These are phyloP conservation scores for Oncorhynchus clarkii DNA, from an alignment of 2,113 vertebrate species.

Conservation along the genomic window DNA sequence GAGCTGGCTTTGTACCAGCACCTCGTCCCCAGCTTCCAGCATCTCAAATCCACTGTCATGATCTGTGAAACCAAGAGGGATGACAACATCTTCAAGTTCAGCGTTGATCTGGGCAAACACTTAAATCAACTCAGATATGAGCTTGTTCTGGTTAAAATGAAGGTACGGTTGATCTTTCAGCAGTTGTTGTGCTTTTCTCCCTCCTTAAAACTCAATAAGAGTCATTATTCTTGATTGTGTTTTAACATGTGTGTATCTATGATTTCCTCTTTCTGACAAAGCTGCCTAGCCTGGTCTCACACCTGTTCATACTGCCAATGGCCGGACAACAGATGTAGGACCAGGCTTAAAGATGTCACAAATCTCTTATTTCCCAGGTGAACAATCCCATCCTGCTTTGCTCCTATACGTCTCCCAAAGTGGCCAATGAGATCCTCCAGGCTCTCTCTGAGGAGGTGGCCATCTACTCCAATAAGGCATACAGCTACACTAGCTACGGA, in stretches of 20 bases:
- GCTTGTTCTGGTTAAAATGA: conserved; percentile 57
- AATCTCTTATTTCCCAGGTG: conserved; percentile 44
- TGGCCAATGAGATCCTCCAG: conserved; percentile 53
- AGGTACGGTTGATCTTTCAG: conserved; percentile 55
- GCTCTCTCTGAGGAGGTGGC: conserved; percentile 51
- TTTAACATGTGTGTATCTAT: neutral
- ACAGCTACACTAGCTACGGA: conserved; percentile 51
- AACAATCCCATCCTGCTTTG: conserved; percentile 55
- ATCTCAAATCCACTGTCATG: conserved; percentile 59
- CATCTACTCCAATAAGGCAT: conserved; percentile 42
- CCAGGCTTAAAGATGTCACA: too few species aligned
- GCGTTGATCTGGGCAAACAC: conserved; percentile 50
- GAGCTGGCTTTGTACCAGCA: conserved; percentile 55
- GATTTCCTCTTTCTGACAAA: too few species aligned
- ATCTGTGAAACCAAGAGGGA: conserved; percentile 50
- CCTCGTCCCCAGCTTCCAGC: conserved; percentile 50
- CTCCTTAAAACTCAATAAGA: too few species aligned
- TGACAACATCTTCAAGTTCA: conserved; percentile 52
- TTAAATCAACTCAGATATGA: conserved; percentile 52
- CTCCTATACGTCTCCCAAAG: conserved; percentile 29
- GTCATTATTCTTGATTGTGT: too few species aligned
- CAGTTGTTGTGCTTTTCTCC: neutral
- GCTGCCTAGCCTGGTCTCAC: too few species aligned
- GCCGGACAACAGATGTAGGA: too few species aligned
- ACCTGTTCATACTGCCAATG: too few species aligned